phyloP scores from a whole-genome alignment of 2,888 invertebrate genomes.

The Callyntrura guangdongensis region DNA sequence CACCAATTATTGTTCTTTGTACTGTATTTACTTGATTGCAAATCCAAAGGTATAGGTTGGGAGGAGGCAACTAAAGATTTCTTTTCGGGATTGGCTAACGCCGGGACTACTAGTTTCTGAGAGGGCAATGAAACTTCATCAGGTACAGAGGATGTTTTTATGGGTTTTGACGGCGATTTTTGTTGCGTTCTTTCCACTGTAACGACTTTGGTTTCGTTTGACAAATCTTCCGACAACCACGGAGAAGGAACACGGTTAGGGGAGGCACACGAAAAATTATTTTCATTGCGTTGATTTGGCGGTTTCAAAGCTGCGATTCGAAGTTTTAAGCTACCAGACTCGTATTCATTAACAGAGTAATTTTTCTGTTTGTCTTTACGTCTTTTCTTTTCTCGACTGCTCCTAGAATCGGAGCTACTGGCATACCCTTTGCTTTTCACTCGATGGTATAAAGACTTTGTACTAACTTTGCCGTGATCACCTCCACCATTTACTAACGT shows the following conservation, averaged over 20 bases:
- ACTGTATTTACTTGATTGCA: constrained; percentile 57
- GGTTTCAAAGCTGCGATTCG: constrained; percentile 87
- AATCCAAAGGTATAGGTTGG: constrained; percentile 1
- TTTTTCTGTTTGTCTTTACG: constrained; percentile 69
- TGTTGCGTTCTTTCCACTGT: constrained; percentile 27
- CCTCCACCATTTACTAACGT: constrained; percentile 84
- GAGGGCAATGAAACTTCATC: constrained; percentile 42
- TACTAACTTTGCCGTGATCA: constrained; percentile 61
- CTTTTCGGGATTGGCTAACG: constrained; percentile 34
- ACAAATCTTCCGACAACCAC: constrained; percentile 59
- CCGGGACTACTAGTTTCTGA: constrained; percentile 26
- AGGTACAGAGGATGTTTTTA: constrained; percentile 76
- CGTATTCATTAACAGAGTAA: constrained; percentile 78
- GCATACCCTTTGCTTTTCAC: constrained; percentile 62
- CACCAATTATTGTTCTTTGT: constrained; percentile 61
- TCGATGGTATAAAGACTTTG: constrained; percentile 51
- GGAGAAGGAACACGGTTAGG: constrained; percentile 49
- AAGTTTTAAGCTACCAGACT: constrained; percentile 87
- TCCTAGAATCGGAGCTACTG: constrained; percentile 81
- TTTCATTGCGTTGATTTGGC: constrained; percentile 82
- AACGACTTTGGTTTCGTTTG: constrained; percentile 39
- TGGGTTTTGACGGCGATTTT: constrained; percentile 46
- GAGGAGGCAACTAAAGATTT: constrained; percentile 25
- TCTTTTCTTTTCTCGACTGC: constrained; percentile 72
- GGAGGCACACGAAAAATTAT: constrained; percentile 48